Base-by-base conservation (phyloP, 2,113 vertebrate species). In the Anolis carolinensis region DNA sequence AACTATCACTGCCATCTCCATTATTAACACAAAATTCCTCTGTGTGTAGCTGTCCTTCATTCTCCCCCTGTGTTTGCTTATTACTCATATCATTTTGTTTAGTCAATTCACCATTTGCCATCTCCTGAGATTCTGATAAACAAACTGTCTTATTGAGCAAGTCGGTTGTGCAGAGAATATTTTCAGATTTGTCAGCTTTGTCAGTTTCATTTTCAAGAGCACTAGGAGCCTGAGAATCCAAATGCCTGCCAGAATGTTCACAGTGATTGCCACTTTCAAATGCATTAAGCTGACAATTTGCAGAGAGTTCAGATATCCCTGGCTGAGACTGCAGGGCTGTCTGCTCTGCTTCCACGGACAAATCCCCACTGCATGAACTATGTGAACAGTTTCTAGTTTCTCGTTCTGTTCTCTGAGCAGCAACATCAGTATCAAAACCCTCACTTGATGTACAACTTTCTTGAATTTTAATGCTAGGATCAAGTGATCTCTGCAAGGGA, bases 71-170 rank as follows among this genome's bases (percentile, higher is more conserved):
- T 84, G 85, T 92, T 91, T 94, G 94, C 81, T 92, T 94, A 88
- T 87, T 91, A 93, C 88, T 93, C 87, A 91, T 90, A 70, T 96
- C 94, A 93, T 95, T 96, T 92, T 93, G 89, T 86, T 96, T 93
- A 78, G 93, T 92, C 89, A 95, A 89, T 87, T 96, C 95, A 91
- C 95, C 94, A 86, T 95, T 85, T 91, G 91, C 90, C 88, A 93
- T 82, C 83, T 96, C 95, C 94, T 94, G 94, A 93, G 94, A 93
- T 63, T 94, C 94, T 92, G 96, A 94, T 87, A 93, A 95, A 93
- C 92, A 86, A 81, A 95, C 95, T 74, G 88, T 92, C 71, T 76
- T 1, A 78, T 79, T 81, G 85, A 92, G 92, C 83, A 90, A 87
- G 88, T 95, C 92, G 0, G 77, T 63, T 82, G 88, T 78, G 83